phyloP scores from a whole-genome alignment of 2,797 vertebrate genomes.

The Numenius phaeopus region DNA sequence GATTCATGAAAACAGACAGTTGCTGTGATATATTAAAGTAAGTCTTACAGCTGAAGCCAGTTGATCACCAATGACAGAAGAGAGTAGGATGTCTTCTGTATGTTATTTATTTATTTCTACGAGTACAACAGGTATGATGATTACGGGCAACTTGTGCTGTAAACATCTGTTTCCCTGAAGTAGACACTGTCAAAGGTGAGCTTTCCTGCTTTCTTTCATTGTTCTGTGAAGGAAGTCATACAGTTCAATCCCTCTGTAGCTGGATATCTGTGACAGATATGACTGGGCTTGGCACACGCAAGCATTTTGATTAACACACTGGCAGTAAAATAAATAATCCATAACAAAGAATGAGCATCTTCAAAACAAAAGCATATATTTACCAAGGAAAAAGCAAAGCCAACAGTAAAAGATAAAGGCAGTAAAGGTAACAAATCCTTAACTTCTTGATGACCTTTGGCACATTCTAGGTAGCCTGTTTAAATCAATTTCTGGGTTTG shows the following conservation, averaged over 20 bases:
- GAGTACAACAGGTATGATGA: not conserved
- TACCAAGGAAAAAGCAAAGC: not conserved
- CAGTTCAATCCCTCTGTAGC: not conserved
- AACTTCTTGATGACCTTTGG: not conserved
- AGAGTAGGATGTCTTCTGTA: not conserved
- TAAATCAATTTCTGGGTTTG: not conserved
- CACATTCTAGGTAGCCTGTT: not conserved
- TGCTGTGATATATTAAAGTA: not conserved
- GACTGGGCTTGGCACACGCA: not conserved
- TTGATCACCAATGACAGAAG: not conserved
- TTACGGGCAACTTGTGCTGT: not conserved
- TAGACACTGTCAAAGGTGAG: not conserved
- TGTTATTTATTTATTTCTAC: not conserved
- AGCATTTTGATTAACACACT: not conserved
- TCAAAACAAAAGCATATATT: not conserved
- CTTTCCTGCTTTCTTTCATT: not conserved
- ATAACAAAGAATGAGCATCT: not conserved
- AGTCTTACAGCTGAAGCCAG: not conserved
- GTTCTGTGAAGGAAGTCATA: not conserved
- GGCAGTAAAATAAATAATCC: not conserved
- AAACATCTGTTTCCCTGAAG: not conserved
- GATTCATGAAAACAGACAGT: not conserved
- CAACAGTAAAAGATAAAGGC: not conserved
- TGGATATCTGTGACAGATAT: not conserved
- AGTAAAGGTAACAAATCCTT: not conserved